phyloP scores from a whole-genome alignment of 2,797 vertebrate genomes.

The Phyllotis vaccarum region DNA sequence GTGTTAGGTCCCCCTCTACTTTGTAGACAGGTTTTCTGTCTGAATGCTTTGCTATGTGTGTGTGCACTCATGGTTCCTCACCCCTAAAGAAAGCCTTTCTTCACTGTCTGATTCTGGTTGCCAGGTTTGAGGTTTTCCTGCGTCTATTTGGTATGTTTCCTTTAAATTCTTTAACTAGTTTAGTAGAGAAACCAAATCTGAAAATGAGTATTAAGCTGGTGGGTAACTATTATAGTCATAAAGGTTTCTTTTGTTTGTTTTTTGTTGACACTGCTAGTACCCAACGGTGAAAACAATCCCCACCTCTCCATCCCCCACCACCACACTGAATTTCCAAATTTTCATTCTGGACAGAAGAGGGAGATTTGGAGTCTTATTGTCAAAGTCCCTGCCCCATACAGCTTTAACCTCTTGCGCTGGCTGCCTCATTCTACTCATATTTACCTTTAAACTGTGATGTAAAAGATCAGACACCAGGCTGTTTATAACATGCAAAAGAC shows the following conservation, averaged over 20 bases:
- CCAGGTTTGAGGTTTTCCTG: background rate
- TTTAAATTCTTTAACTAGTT: too few relatives aligned
- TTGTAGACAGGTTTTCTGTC: background rate
- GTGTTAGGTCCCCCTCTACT: background rate
- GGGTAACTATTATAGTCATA: background rate
- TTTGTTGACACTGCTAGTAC: background rate
- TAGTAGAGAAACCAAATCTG: background rate
- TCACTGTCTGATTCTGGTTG: background rate
- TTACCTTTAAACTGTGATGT: background rate
- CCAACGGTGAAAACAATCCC: background rate
- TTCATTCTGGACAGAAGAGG: background rate
- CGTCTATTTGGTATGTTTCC: background rate
- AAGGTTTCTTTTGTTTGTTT: background rate
- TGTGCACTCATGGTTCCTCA: background rate
- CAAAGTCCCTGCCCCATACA: background rate
- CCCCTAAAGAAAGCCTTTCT: background rate
- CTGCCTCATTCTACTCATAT: background rate
- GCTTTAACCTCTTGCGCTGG: background rate
- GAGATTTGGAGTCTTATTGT: background rate
- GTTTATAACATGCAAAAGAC: background rate
- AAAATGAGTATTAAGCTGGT: slow-evolving; percentile 23
- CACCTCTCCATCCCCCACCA: background rate
- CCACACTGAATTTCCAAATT: background rate
- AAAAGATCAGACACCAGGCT: background rate
- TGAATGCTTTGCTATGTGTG: background rate